Evolutionary conservation across 1,140 invertebrate genomes (phyloP), one percentile per base, ranked within the genome.

Genomic region (Drosophila lacteicornis): DNA sequence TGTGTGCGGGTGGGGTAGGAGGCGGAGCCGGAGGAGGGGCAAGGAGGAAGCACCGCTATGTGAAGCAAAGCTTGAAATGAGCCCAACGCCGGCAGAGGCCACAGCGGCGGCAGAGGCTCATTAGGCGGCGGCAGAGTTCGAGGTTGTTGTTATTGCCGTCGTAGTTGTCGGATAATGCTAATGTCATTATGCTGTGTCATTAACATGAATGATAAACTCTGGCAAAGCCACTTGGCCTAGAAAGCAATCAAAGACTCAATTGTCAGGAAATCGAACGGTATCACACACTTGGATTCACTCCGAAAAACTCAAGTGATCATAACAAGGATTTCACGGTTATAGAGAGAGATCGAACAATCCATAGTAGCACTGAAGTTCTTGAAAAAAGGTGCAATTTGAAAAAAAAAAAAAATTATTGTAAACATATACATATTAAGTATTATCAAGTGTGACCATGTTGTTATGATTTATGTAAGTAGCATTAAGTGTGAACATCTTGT

Each of bases 171-270:
- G 67, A 47, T 79, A 79, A 79, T 75, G 75, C 69, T 86, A 85
- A 86, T 87, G 84, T 88, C 85, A 90, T 90, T 88, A 88, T 88
- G 85, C 85, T 61, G 63, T 82, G 75, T 90, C 85, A 90, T 90
- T 90, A 90, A 90, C 69, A 71, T 75, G 68, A 63, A 51, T 49
- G 51, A 75, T 65, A 80, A 71, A 84, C 67, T 17, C 57, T 71
- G 46, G 71, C 61, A 17, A 4, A 69, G 45, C 65, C 85, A 85
- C 81, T 90, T 88, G 85, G 85, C 85, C 85, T 88, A 88, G 85
- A 88, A 88, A 85, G 56, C 74, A 88, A 88, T 90, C 85, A 81
- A 90, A 75, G 60, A 58, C 25, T 63, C 47, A 56, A 46, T 75
- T 75, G 58, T 53, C 40, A 56, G 57, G 46, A 45, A 67, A 62